Evolutionary conservation across 1,140 invertebrate genomes (phyloP).

Genomic region (Drosophila lacertosa): DNA sequence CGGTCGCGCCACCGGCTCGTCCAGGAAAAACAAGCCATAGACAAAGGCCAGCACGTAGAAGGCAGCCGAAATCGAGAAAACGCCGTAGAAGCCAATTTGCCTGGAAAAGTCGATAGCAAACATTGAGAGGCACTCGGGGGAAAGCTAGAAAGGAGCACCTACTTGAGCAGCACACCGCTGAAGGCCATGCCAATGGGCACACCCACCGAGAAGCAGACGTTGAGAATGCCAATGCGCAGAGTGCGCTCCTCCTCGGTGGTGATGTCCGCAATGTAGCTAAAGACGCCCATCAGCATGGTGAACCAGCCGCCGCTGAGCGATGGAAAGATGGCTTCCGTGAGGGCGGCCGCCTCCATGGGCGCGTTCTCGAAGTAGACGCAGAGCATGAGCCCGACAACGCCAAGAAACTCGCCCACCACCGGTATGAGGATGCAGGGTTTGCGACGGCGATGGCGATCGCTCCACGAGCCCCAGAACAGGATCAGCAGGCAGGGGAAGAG

Average conservation of each 20-base stretch:
- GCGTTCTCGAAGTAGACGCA: slow-evolving; percentile 91
- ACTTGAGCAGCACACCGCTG: slow-evolving; percentile 88
- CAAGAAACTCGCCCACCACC: slow-evolving; percentile 91
- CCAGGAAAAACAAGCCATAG: slow-evolving; percentile 86
- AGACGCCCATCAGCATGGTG: slow-evolving; percentile 94
- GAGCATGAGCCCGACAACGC: slow-evolving; percentile 90
- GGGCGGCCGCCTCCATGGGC: slow-evolving; percentile 91
- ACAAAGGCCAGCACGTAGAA: slow-evolving; percentile 90
- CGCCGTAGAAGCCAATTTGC: slow-evolving; percentile 91
- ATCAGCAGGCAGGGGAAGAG: slow-evolving; percentile 90
- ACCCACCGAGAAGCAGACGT: slow-evolving; percentile 91
- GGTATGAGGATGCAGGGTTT: slow-evolving; percentile 94
- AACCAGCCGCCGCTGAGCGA: slow-evolving; percentile 92
- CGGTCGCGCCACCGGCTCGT: slow-evolving; percentile 60
- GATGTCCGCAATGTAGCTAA: slow-evolving; percentile 94
- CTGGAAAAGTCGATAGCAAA: slow-evolving; percentile 72
- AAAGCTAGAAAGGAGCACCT: slow-evolving; percentile 41
- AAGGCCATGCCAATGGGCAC: slow-evolving; percentile 91
- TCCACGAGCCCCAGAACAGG: slow-evolving; percentile 91
- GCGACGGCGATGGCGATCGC: slow-evolving; percentile 89
- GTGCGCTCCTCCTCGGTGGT: slow-evolving; percentile 92
- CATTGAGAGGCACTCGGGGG: not conserved
- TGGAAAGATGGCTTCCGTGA: slow-evolving; percentile 91
- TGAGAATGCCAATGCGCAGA: slow-evolving; percentile 92
- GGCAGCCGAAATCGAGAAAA: slow-evolving; percentile 89